phyloP scores from a whole-genome alignment of 2,888 invertebrate genomes.

The Cheilosia urbana region DNA sequence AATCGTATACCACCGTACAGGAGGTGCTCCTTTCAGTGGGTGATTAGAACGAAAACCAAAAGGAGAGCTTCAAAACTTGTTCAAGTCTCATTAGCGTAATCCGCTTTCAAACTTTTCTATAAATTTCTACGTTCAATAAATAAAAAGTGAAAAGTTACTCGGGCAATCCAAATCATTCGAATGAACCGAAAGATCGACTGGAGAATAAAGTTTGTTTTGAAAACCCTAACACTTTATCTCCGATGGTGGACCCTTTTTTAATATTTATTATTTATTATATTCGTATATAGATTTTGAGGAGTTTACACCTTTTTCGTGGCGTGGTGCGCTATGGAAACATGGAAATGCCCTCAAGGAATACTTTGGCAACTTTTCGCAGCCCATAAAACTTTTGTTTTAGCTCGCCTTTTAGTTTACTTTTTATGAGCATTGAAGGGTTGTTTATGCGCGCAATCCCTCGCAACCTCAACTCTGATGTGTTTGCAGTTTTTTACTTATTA shows the following conservation, averaged over 20 bases:
- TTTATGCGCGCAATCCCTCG: neutral
- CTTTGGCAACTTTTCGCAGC: slow-evolving; percentile 63
- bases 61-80: neutral
- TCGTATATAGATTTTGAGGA: slow-evolving; percentile 47
- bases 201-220: slow-evolving; percentile 21
- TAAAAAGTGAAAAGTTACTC: slow-evolving; percentile 33
- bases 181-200: neutral
- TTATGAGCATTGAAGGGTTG: slow-evolving; percentile 65
- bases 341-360: slow-evolving; percentile 69
- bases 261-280: slow-evolving; percentile 60
- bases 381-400: slow-evolving; percentile 73
- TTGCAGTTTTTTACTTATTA: slow-evolving; percentile 25
- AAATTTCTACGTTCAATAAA: slow-evolving; percentile 25
- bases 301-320: slow-evolving; percentile 49
- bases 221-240: neutral
- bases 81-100: neutral
- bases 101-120: slow-evolving; percentile 9
- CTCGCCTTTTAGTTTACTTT: slow-evolving; percentile 61
- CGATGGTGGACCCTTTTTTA: slow-evolving; percentile 22
- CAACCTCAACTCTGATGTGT: too few species aligned
- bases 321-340: slow-evolving; percentile 39
- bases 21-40: neutral
- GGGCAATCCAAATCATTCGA: slow-evolving; percentile 32
- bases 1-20: too few species aligned
- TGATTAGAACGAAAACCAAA: too few species aligned